Evolutionary conservation across 92 coral and sea anemone species (phyloP).

Genomic region (Bergia sp.): DNA sequence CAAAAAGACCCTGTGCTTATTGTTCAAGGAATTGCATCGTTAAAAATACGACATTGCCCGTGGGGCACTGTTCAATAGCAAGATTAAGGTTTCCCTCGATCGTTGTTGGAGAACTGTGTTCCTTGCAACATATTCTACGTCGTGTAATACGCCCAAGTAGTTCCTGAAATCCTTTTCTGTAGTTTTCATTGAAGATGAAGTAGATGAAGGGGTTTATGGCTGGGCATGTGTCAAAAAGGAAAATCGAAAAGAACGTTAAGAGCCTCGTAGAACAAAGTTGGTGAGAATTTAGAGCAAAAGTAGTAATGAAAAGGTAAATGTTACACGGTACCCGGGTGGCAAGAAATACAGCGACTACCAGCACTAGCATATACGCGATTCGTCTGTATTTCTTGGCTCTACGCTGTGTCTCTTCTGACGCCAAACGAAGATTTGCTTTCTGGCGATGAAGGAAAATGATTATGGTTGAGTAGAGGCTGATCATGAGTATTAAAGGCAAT

Average conservation of each 20-base stretch:
- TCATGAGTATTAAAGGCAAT: neutral
- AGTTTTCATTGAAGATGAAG: conserved; percentile 68
- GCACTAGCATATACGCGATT: conserved; percentile 66
- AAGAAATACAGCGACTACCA: conserved; percentile 66
- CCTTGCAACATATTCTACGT: neutral
- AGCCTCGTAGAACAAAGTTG: conserved; percentile 47
- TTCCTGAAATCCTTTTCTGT: conserved; percentile 62
- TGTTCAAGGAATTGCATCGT: neutral
- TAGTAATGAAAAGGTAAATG: conserved; percentile 45
- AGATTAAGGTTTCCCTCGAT: neutral
- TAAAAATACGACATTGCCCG: neutral
- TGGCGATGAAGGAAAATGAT: conserved; percentile 8
- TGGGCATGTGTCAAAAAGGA: conserved; percentile 68
- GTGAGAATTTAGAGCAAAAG: conserved; percentile 21
- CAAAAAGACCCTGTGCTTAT: too few species aligned
- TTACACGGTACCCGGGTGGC: conserved; percentile 72
- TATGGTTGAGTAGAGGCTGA: neutral
- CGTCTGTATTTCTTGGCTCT: conserved; percentile 70
- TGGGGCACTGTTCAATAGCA: neutral
- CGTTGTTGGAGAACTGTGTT: neutral
- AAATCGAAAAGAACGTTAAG: conserved; percentile 48
- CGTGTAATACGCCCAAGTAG: neutral
- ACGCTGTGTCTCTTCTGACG: conserved; percentile 59
- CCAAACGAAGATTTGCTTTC: conserved; percentile 67
- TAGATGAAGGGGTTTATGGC: conserved; percentile 75